Percentiles rank a stretch among this genome's conserved stretches.
These are phyloP conservation scores for Brachionus koreanus DNA, from an alignment of 1,140 invertebrate species.

Conservation along the genomic window DNA sequence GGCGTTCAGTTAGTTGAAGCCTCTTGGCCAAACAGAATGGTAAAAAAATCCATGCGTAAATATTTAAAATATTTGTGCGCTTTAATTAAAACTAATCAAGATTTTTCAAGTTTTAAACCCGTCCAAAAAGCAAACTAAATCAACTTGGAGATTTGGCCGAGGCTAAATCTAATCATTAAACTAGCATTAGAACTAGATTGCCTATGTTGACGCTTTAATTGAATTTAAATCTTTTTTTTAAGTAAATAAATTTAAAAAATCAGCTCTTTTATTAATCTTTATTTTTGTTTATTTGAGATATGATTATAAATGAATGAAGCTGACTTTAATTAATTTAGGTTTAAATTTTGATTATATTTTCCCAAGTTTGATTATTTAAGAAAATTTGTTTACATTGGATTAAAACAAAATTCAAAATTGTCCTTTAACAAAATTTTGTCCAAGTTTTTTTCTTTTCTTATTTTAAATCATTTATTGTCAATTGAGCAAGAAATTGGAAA, in stretches of 20 bases:
- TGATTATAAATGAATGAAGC: neutral
- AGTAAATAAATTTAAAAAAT: neutral
- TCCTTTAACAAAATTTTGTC: neutral
- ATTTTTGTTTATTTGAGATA: neutral
- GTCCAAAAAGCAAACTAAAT: neutral
- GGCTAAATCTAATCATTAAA: neutral
- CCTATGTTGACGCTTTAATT: neutral
- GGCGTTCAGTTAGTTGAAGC: neutral
- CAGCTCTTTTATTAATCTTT: neutral
- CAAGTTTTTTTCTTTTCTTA: neutral
- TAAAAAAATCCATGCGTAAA: neutral
- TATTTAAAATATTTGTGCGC: neutral
- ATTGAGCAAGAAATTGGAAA: neutral
- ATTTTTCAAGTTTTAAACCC: neutral
- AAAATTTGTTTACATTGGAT: neutral
- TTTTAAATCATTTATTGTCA: neutral
- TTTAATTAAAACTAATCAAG: conserved; percentile 1
- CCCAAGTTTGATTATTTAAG: neutral
- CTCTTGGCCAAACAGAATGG: neutral
- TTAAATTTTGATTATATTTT: neutral
- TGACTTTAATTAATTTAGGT: neutral
- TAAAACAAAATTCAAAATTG: neutral
- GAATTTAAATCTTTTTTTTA: neutral
- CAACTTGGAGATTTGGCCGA: neutral
- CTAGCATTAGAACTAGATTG: neutral